These are phyloP conservation scores for Drosophila melanica DNA, from an alignment of 1,140 invertebrate species.

Conservation along the genomic window DNA sequence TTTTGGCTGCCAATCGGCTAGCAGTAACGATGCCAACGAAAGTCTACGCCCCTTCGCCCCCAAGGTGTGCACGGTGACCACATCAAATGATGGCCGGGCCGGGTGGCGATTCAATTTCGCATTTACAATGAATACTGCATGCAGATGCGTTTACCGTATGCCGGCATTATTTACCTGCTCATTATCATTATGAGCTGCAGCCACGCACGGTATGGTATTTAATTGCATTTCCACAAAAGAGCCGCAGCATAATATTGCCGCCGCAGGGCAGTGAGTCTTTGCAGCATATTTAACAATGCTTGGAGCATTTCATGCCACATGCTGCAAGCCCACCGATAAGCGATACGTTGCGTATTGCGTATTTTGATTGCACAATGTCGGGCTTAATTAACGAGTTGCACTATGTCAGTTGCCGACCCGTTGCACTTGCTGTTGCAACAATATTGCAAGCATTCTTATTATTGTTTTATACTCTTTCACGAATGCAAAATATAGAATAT, in stretches of 20 bases:
- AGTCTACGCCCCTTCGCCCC: conserved; percentile 1
- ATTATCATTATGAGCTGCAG: conserved; percentile 51
- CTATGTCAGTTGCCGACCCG: neutral
- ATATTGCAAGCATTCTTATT: conserved; percentile 17
- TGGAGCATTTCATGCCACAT: conserved; percentile 14
- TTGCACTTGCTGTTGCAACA: conserved; percentile 6
- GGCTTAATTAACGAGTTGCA: conserved; percentile 48
- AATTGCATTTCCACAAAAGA: conserved; percentile 64
- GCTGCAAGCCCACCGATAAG: conserved; percentile 17
- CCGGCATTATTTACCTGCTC: conserved; percentile 45
- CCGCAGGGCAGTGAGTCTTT: neutral
- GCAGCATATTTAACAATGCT: conserved; percentile 21
- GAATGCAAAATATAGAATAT: no score
- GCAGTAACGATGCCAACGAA: conserved; percentile 25
- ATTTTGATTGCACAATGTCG: conserved; percentile 39
- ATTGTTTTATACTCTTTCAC: no score
- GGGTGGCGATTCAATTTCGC: conserved; percentile 37
- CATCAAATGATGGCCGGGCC: conserved; percentile 16
- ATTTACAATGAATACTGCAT: conserved; percentile 31
- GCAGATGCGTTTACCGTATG: neutral
- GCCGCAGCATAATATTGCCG: conserved; percentile 38
- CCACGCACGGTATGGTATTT: conserved; percentile 30
- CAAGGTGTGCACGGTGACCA: conserved; percentile 20
- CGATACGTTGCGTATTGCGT: conserved; percentile 12
- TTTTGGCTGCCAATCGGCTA: conserved; percentile 59